These are phyloP conservation scores for Echinometra lucunter DNA, from an alignment of 53 echinoderm and acorn worm genomes.

Conservation along the genomic window DNA sequence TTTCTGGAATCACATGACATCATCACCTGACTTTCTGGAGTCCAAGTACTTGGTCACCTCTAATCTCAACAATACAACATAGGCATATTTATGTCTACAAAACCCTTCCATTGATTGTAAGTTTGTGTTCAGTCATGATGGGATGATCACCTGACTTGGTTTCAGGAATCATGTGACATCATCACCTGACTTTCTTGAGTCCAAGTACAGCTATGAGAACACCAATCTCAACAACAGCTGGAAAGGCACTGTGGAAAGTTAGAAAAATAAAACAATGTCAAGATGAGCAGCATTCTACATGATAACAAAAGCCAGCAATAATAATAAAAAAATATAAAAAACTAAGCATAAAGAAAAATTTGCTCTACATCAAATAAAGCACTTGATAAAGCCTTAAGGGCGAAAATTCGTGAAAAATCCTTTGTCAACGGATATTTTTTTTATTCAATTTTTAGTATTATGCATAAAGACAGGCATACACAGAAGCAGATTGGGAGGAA, in stretches of 20 bases:
- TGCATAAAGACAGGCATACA: no score
- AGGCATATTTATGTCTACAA: neutral
- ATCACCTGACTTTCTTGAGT: slow-evolving; percentile 76
- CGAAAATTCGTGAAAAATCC: no score
- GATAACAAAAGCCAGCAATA: no score
- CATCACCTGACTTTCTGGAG: slow-evolving; percentile 6
- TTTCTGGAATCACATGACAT: neutral
- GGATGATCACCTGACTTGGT: neutral
- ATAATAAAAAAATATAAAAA: neutral
- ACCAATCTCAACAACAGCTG: slow-evolving; percentile 75
- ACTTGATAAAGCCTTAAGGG: no score
- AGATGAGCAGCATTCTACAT: neutral
- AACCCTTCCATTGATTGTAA: neutral
- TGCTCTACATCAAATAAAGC: no score
- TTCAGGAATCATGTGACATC: slow-evolving; percentile 27
- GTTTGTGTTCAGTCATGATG: neutral
- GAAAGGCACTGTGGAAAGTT: slow-evolving; percentile 77
- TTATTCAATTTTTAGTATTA: no score
- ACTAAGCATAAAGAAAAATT: neutral
- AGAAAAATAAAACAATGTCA: neutral
- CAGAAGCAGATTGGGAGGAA: no score
- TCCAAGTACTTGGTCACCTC: neutral
- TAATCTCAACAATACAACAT: neutral
- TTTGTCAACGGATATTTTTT: no score
- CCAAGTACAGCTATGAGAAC: slow-evolving; percentile 80